Evolutionary conservation across 2,888 invertebrate genomes (phyloP).

Genomic region (Dryobota labecula): DNA sequence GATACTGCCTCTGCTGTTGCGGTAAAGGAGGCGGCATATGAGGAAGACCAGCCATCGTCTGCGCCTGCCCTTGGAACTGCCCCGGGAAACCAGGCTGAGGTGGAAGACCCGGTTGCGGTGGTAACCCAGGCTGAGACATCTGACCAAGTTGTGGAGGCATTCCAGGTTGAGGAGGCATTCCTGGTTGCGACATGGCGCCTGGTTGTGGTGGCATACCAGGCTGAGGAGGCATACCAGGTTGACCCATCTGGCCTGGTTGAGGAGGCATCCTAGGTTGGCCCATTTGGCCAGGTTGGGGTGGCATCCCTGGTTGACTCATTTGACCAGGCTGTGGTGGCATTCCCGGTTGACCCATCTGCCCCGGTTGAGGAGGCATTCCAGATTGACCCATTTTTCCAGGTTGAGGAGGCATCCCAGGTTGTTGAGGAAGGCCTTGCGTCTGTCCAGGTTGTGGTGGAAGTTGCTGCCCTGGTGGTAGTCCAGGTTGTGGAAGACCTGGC

Average conservation of each 20-base stretch:
- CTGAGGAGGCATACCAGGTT: conserved; percentile 49
- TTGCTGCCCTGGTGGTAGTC: conserved; percentile 57
- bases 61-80: conserved; percentile 70
- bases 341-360: conserved; percentile 45
- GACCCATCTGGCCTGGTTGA: conserved; percentile 40
- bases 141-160: conserved; percentile 70
- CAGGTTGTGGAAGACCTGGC: conserved; percentile 63
- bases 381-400: conserved; percentile 47
- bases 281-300: conserved; percentile 44
- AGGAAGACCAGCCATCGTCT: conserved; percentile 72
- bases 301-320: conserved; percentile 47
- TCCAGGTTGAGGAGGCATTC: conserved; percentile 56
- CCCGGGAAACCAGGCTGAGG: conserved; percentile 59
- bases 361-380: conserved; percentile 47
- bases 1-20: conserved; percentile 80
- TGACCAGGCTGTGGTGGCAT: conserved; percentile 43
- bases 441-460: conserved; percentile 64
- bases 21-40: conserved; percentile 87
- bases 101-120: conserved; percentile 55
- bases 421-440: conserved; percentile 50
- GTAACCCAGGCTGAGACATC: conserved; percentile 57
- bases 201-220: conserved; percentile 43
- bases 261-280: conserved; percentile 57
- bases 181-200: conserved; percentile 48
- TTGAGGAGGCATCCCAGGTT: conserved; percentile 48